These are phyloP conservation scores for Drosophila birchii DNA, from an alignment of 2,888 invertebrate genomes.

Conservation along the genomic window DNA sequence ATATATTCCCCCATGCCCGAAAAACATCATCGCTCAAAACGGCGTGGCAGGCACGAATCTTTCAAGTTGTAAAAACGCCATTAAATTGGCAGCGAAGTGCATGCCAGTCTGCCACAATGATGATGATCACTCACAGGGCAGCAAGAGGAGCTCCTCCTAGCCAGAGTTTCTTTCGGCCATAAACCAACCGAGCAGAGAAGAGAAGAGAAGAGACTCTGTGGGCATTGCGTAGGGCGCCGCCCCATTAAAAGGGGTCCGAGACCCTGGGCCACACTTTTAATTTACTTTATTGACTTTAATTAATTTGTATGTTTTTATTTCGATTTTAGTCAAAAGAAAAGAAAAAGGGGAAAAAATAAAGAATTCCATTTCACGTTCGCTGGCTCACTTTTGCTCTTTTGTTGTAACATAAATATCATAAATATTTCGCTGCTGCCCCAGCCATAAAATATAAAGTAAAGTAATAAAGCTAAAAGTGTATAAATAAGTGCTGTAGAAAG, in stretches of 20 bases:
- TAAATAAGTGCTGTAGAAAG: slow-evolving; percentile 63
- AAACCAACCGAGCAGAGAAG: slow-evolving; percentile 47
- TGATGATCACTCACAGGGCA: slow-evolving; percentile 68
- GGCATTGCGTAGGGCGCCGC: slow-evolving; percentile 66
- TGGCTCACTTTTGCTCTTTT: slow-evolving; percentile 50
- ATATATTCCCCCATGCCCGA: slow-evolving; percentile 30
- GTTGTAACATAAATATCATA: slow-evolving; percentile 71
- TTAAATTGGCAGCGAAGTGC: slow-evolving; percentile 83
- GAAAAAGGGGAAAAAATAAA: background rate
- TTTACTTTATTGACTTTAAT: slow-evolving; percentile 74
- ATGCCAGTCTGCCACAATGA: slow-evolving; percentile 50
- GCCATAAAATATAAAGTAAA: slow-evolving; percentile 63
- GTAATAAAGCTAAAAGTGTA: slow-evolving; percentile 59
- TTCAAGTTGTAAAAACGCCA: slow-evolving; percentile 83
- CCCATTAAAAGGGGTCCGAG: slow-evolving; percentile 55
- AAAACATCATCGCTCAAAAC: slow-evolving; percentile 76
- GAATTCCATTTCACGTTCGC: slow-evolving; percentile 35
- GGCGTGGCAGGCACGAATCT: slow-evolving; percentile 82
- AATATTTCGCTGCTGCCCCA: slow-evolving; percentile 65
- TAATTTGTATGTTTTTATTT: slow-evolving; percentile 80
- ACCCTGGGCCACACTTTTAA: slow-evolving; percentile 36
- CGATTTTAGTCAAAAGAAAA: slow-evolving; percentile 62
- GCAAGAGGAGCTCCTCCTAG: slow-evolving; percentile 23
- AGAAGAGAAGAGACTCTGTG: background rate
- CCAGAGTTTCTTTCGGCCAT: slow-evolving; percentile 36